Conservation (phyloP, 1,140 invertebrate genomes). For the Drosophila lacteicornis region DNA sequence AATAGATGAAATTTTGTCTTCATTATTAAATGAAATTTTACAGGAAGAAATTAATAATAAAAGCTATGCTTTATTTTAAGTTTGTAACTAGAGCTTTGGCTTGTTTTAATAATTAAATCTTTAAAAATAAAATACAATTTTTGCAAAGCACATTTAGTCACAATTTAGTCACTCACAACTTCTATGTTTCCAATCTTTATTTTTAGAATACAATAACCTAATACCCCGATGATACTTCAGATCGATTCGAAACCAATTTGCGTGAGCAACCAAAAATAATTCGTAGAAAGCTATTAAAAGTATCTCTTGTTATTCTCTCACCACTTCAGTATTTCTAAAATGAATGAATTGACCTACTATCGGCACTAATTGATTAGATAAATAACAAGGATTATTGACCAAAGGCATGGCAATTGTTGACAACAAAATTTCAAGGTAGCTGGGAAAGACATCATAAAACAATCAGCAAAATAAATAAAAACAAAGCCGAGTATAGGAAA, state of each 20-base stretch:
- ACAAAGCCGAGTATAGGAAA: background rate
- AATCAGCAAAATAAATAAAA: slow-evolving; percentile 20
- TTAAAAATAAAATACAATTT: background rate
- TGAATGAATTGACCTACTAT: slow-evolving; percentile 16
- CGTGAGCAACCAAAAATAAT: background rate
- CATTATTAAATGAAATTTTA: background rate
- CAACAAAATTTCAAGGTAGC: slow-evolving; percentile 9
- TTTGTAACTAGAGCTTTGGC: no score
- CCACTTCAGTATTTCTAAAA: background rate
- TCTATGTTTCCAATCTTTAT: no score
- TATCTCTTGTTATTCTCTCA: background rate
- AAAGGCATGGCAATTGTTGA: slow-evolving; percentile 35
- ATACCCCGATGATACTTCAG: background rate
- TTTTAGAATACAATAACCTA: no score
- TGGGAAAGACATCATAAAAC: slow-evolving; percentile 13
- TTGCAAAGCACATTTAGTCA: no score
- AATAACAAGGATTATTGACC: slow-evolving; percentile 40
- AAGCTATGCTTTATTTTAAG: no score
- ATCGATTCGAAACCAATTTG: slow-evolving; percentile 3
- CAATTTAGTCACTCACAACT: no score
- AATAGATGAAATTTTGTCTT: background rate
- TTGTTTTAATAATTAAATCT: no score
- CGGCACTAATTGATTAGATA: slow-evolving; percentile 44
- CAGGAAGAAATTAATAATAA: no score
- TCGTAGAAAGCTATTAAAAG: background rate